Percentiles rank a stretch among this genome's conserved stretches.
phyloP scores from a whole-genome alignment of 2,888 invertebrate species.

The Lapara coniferarum region DNA sequence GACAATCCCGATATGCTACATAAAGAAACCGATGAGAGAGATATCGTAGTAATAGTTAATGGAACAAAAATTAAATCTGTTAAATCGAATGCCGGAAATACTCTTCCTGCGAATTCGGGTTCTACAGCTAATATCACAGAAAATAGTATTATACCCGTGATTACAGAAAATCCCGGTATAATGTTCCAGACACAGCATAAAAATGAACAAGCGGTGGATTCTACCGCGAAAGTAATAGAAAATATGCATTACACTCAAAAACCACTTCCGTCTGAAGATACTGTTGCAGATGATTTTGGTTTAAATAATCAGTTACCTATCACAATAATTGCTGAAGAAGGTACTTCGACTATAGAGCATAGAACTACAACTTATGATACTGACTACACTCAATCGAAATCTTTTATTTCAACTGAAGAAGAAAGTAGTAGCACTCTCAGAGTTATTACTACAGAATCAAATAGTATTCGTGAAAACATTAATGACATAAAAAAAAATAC shows the following conservation, averaged over 20 bases:
- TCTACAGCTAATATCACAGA: background rate
- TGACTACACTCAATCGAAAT: background rate
- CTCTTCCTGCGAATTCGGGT: background rate
- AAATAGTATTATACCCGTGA: background rate
- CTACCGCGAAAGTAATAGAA: background rate
- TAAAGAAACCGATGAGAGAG: conserved; percentile 3
- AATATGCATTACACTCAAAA: background rate
- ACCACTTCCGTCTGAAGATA: background rate
- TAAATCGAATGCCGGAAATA: conserved; percentile 5
- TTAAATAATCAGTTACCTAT: background rate
- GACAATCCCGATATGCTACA: background rate
- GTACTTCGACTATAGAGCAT: background rate
- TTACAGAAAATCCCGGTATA: background rate
- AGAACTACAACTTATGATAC: background rate
- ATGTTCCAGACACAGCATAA: background rate
- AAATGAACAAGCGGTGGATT: background rate
- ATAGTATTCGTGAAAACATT: background rate
- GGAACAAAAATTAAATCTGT: conserved; percentile 14
- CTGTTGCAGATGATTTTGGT: background rate
- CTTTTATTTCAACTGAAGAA: background rate
- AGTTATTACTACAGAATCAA: background rate
- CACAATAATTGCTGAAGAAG: background rate
- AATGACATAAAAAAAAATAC: background rate
- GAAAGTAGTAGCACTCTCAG: background rate
- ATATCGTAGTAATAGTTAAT: background rate